Conservation (phyloP, 2,113 vertebrate species). For the Cyprinodon tularosa region DNA sequence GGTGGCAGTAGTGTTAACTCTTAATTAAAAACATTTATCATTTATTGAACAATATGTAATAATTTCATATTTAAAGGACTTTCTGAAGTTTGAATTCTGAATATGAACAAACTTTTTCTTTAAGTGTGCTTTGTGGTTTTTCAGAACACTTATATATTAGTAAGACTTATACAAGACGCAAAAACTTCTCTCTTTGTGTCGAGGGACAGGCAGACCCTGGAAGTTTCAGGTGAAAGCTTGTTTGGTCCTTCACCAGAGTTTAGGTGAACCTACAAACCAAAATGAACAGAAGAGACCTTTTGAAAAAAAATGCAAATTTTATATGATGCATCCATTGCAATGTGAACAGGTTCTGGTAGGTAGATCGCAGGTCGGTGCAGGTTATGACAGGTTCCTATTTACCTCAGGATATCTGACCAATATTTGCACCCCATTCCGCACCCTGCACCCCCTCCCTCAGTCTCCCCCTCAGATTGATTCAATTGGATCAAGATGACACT, state of each 20-base stretch:
- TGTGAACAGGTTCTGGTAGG: slow-evolving; percentile 1
- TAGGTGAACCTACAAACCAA: background rate
- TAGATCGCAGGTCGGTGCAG: slow-evolving; percentile 23
- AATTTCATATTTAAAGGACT: no score
- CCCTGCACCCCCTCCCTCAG: slow-evolving; percentile 65
- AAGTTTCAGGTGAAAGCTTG: background rate
- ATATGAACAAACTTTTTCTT: no score
- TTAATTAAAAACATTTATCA: no score
- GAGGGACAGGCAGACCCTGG: background rate
- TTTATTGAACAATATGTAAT: no score
- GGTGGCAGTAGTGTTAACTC: no score
- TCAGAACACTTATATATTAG: background rate
- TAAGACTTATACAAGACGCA: background rate
- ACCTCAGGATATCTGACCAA: slow-evolving; percentile 94
- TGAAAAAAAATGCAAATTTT: background rate
- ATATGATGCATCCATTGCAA: background rate
- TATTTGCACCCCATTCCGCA: slow-evolving; percentile 83
- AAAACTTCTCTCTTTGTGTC: background rate
- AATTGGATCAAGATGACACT: slow-evolving; percentile 99
- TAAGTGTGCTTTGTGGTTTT: no score
- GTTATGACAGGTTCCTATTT: slow-evolving; percentile 74
- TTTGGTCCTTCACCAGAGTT: background rate
- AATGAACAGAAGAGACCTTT: background rate
- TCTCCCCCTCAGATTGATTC: slow-evolving; percentile 94
- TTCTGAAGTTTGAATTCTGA: no score